Evolutionary conservation across 2,113 vertebrate species (phyloP).

Genomic region (Lasiurus borealis): DNA sequence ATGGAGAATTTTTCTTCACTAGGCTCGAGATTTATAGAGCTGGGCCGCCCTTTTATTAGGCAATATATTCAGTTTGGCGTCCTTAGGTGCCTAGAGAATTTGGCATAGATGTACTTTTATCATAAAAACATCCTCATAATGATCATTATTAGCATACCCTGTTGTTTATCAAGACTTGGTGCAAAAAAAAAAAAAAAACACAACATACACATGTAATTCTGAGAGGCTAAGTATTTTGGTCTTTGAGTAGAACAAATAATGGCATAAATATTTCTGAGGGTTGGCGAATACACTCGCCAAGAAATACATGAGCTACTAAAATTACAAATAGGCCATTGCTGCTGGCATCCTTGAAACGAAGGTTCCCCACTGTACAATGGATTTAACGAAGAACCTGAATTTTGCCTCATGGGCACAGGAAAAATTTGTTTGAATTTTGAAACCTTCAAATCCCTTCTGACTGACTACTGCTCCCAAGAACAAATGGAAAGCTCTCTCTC

Average conservation of each 20-base stretch:
- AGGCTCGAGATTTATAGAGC: conserved; percentile 79
- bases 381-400: conserved; percentile 57
- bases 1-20: conserved; percentile 79
- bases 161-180: conserved; percentile 74
- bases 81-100: conserved; percentile 79
- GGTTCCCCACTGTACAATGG: neutral
- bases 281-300: conserved; percentile 24
- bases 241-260: conserved; percentile 67
- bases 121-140: conserved; percentile 80
- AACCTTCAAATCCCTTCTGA: conserved; percentile 45
- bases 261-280: conserved; percentile 69
- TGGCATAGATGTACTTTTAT: conserved; percentile 79
- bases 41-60: conserved; percentile 80
- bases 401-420: neutral
- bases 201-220: conserved; percentile 58
- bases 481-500: neutral
- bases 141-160: conserved; percentile 80
- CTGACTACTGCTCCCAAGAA: neutral
- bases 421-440: conserved; percentile 47
- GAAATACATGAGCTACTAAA: conserved; percentile 41
- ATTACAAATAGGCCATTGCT: conserved; percentile 17
- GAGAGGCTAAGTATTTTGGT: conserved; percentile 56
- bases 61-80: conserved; percentile 78
- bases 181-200: neutral
- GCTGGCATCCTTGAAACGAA: neutral